Conservation (phyloP, 2,113 vertebrate genomes). For the Cervus canadensis region DNA sequence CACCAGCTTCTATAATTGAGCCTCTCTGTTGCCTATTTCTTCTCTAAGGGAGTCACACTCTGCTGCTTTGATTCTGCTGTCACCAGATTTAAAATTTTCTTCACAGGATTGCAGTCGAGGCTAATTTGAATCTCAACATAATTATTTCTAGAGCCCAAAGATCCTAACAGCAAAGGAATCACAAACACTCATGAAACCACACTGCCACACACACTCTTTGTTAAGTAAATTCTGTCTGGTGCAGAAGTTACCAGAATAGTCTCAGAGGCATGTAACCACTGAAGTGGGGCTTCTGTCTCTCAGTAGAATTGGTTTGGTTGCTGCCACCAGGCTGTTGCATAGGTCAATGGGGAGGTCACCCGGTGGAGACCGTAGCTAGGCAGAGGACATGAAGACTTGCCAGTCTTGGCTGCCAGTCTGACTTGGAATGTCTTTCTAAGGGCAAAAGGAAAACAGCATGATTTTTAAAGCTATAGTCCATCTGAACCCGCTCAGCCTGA, state of each 20-base stretch:
- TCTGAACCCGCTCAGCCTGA: background rate
- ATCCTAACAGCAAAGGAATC: background rate
- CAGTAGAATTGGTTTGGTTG: too few species aligned
- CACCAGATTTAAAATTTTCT: background rate
- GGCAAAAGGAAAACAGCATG: background rate
- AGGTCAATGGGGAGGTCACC: background rate
- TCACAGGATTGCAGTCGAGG: background rate
- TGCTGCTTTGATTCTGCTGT: background rate
- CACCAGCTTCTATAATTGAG: background rate
- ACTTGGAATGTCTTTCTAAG: background rate
- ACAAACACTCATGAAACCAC: background rate
- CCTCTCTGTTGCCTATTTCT: background rate
- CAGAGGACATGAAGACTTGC: background rate
- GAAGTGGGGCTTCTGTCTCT: background rate
- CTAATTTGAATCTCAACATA: slow-evolving; percentile 18
- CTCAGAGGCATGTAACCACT: background rate
- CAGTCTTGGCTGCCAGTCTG: background rate
- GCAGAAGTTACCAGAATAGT: background rate
- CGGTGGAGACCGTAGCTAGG: background rate
- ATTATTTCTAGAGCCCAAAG: slow-evolving; percentile 1
- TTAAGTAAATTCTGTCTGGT: background rate
- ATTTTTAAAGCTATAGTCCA: background rate
- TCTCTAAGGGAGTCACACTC: background rate
- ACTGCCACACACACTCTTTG: background rate
- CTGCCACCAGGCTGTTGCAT: background rate